These are phyloP conservation scores for Cynopterus brachyotis DNA, from an alignment of 2,113 vertebrate species.

Conservation along the genomic window DNA sequence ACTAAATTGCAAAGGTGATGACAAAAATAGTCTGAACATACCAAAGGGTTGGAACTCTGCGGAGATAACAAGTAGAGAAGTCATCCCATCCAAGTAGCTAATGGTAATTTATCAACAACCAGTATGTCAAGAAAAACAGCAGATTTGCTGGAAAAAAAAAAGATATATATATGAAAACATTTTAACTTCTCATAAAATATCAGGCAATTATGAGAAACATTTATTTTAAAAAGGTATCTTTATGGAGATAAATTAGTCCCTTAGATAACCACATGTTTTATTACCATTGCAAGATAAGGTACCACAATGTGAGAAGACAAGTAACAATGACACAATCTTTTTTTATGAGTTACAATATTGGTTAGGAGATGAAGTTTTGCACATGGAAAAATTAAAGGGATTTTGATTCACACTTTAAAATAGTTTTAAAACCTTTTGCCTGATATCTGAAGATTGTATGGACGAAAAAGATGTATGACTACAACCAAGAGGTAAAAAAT, in stretches of 20 bases:
- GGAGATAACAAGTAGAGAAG: not conserved
- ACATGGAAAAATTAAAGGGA: not conserved
- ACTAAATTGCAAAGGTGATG: not conserved
- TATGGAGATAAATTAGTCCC: not conserved
- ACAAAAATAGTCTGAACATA: not conserved
- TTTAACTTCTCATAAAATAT: not conserved
- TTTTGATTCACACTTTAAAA: not conserved
- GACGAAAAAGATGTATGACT: not conserved
- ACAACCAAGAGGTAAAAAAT: constrained; percentile 4
- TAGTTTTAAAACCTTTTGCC: constrained; percentile 23
- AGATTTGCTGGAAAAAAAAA: not conserved
- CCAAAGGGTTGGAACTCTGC: not conserved
- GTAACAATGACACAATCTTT: not conserved
- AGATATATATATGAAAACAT: not conserved
- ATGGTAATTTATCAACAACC: not conserved
- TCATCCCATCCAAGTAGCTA: not conserved
- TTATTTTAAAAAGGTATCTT: constrained; percentile 20
- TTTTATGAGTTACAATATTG: not conserved
- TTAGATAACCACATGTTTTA: not conserved
- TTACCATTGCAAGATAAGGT: not conserved
- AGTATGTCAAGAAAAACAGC: not conserved
- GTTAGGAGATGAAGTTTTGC: not conserved
- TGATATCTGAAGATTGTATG: not conserved
- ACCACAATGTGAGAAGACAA: not conserved
- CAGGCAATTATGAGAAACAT: not conserved